Evolutionary conservation across 2,888 invertebrate species (phyloP).

Genomic region (Cloeon dipterum): DNA sequence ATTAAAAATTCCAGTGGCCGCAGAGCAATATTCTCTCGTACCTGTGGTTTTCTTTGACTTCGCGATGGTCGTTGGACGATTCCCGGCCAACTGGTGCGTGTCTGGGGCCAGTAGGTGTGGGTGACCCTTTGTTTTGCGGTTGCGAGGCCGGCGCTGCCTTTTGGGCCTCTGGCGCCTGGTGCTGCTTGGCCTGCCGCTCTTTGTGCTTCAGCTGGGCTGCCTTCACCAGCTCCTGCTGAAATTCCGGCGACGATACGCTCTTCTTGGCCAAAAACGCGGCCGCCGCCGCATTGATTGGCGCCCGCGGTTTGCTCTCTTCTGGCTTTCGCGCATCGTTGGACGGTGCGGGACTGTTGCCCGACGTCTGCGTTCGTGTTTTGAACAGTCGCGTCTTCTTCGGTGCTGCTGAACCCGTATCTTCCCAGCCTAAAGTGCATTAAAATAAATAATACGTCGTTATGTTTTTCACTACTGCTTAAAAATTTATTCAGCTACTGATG

Average conservation of each 20-base stretch:
- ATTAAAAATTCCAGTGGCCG: not conserved
- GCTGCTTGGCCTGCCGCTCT: conserved; percentile 7
- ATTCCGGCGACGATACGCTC: conserved; percentile 24
- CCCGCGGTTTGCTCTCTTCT: not conserved
- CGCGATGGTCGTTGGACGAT: not conserved
- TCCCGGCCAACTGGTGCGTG: not conserved
- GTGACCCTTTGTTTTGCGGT: conserved; percentile 18
- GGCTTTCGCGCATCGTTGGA: not conserved
- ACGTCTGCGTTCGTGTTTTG: conserved; percentile 44
- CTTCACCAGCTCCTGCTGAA: conserved; percentile 26
- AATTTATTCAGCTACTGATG: too few species aligned
- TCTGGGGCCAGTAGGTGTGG: not conserved
- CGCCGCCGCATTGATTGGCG: conserved; percentile 1
- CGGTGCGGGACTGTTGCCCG: conserved; percentile 5
- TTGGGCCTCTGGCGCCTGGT: too few species aligned
- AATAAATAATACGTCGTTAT: too few species aligned
- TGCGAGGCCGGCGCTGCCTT: conserved; percentile 20
- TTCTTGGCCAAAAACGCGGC: conserved; percentile 13
- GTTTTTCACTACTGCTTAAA: too few species aligned
- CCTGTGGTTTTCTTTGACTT: too few species aligned
- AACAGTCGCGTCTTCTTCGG: conserved; percentile 38
- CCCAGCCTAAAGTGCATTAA: not conserved
- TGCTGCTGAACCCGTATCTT: conserved; percentile 11
- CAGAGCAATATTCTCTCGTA: too few species aligned
- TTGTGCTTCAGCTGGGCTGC: conserved; percentile 22